Evolutionary conservation across 2,113 vertebrate genomes (phyloP), one percentile per base, ranked within the genome.

Genomic region (Xerus inauris): DNA sequence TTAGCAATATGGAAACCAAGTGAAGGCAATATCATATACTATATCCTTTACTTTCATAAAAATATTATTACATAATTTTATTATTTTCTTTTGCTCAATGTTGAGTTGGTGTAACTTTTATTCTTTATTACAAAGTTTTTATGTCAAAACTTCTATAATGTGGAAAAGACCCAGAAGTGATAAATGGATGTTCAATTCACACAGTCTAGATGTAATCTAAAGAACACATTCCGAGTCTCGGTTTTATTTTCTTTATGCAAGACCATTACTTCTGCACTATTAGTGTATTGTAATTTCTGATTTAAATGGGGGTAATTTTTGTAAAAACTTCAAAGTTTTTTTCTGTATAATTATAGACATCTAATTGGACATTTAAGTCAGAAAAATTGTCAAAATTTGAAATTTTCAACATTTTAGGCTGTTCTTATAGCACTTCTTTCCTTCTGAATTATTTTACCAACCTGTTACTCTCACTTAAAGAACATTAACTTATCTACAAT

Each of bases 21-120:
- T 76, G 38, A 84, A 97, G 13, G 35, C 20, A 93, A 69, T 6
- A 89, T 95, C 11, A 6, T 59, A 67, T 28, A 38, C 35, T 49
- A 4, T 79, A 54, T 94, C 35, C 1, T 88, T 94, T 91, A 86
- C 20, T 87, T 91, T 89, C 45, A 80, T 86, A 77, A 92, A 95
- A 91, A 64, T 92, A 85, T 95, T 92, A 88, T 93, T 92, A 40
- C 22, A 95, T 89, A 94, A 96, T 83, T 83, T 89, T 24, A 91
- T 88, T 30, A 83, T 80, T 96, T 84, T 8, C n/a, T 90, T 82
- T 96, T 93, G 12, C 14, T 96, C 40, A 73, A 35, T 90, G 19
- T 94, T 88, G 51, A 77, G 16, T 87, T 95, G 85, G 76, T n/a
- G 69, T 94, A 77, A 77, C 47, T 69, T 96, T 1, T 57, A 77